Evolutionary conservation across 2,797 vertebrate species (phyloP).

Genomic region (Lemur catta): DNA sequence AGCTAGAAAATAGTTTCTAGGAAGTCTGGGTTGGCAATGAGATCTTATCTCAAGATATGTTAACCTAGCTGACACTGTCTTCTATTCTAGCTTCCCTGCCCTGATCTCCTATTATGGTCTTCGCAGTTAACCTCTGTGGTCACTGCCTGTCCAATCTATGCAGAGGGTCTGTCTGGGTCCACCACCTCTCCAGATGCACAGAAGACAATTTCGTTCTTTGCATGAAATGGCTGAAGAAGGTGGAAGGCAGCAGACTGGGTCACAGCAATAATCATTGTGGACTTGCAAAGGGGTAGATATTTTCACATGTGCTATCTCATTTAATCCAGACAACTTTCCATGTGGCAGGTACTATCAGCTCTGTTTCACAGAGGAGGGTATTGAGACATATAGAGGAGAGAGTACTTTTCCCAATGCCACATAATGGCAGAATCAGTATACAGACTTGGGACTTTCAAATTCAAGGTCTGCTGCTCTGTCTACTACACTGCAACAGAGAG

Average conservation of each 20-base stretch:
- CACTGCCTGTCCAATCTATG: neutral
- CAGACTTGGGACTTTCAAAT: neutral
- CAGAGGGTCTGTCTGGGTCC: neutral
- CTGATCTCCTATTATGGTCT: neutral
- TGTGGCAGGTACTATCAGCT: neutral
- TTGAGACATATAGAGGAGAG: neutral
- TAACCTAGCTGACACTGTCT: neutral
- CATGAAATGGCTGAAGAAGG: neutral
- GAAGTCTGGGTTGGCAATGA: neutral
- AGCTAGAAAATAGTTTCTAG: conserved; percentile 45
- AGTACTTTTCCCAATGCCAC: neutral
- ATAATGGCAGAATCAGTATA: neutral
- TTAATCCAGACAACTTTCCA: neutral
- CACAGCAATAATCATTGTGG: neutral
- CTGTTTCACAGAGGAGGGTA: neutral
- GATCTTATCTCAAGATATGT: neutral
- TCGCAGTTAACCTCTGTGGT: neutral
- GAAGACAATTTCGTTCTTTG: neutral
- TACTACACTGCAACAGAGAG: neutral
- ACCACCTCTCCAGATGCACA: neutral
- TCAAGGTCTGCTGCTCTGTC: neutral
- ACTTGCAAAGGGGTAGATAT: neutral
- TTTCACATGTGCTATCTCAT: neutral
- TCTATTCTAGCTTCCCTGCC: neutral
- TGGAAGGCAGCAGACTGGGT: neutral